Evolutionary conservation across 2,888 invertebrate genomes (phyloP), one percentile per base, ranked within the genome.

Genomic region (Eurois occulta): DNA sequence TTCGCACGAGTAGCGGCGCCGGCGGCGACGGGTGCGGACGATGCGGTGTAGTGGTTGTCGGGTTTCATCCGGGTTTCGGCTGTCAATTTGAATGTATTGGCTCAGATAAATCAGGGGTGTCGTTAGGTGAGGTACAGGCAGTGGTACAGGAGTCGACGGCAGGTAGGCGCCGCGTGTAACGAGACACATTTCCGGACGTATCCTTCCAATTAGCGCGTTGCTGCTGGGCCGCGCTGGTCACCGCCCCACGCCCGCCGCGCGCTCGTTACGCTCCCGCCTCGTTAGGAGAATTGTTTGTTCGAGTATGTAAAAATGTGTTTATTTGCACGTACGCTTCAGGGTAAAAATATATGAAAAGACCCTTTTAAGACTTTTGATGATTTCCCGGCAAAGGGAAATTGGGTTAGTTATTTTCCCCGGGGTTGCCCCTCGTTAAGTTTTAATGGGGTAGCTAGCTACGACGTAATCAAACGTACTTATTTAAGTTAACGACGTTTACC

Each of bases 341-440:
- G 94, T 94, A 95, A 95, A 95, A 96, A 95, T 94, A 94, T 96
- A 95, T 96, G 96, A 96, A 96, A 96, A 96, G 96, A 96, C 95
- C 96, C 96, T 96, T 96, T 96, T 96, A 96, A 96, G 96, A 96
- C 96, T 96, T 96, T 96, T 96, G 96, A 96, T 96, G 96, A 96
- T 96, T 96, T 96, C 96, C 96, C 96, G 95, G 96, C 95, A 96
- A 96, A 96, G 95, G 96, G 95, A 96, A 96, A 96, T 96, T 96
- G 96, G 96, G 96, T 96, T 96, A 96, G 96, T 96, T 96, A 96
- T 96, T 96, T 96, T 96, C 95, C 95, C 96, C 94, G 94, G 96
- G 95, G 96, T 95, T 95, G 95, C 95, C 95, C 95, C 96, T 96
- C 96, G 96, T 96, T 96, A 96, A 96, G 96, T 96, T 96, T 96